Evolutionary conservation across 2,888 invertebrate species (phyloP), one percentile per base, ranked within the genome.

Genomic region (Platycnemis pennipes): DNA sequence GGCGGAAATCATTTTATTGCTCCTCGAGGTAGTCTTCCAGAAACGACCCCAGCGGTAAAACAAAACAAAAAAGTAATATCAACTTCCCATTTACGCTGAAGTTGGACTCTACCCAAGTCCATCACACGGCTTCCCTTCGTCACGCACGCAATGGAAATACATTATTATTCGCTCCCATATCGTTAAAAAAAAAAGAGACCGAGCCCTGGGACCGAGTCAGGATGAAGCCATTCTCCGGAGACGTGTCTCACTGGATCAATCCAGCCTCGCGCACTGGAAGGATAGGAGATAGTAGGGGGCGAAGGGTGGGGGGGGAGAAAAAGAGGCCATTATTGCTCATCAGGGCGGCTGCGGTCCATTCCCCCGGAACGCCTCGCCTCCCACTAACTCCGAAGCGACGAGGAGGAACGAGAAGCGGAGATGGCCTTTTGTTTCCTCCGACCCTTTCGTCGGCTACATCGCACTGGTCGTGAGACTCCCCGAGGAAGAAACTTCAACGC

Each of bases 351-450:
- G 42, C 46, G 63, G 91, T 91, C 91, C 45, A 42, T 63, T 69
- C 63, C 42, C 4, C 63, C 22, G 1, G 7, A 63, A 42, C 69
- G 63, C 63, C 63, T 22, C 63, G 44, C 63, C 63, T 26, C 63
- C 63, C n/a, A 2, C 7, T 22, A 56, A 49, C 63, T 63, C 63
- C 26, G 26, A n/a, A 37, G 77, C 77, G 77, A 77, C 91, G 44
- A 37, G 63, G 37, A 26, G 89, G 46, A 46, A 89, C 53, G 44
- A 26, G 16, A 8, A 7, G 16, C n/a, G 63, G 2, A 91, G 91
- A 91, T 63, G n/a, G 42, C n/a, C 91, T 91, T 91, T 91, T 91
- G 91, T 91, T 91, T 91, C 44, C 44, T 44, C 91, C 11, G 13
- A 77, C 1, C 77, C 77, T 77, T 37, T 16, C 77, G 11, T 77